These are phyloP conservation scores for Micrasema minimum DNA, from an alignment of 1,140 invertebrate genomes.

Conservation along the genomic window DNA sequence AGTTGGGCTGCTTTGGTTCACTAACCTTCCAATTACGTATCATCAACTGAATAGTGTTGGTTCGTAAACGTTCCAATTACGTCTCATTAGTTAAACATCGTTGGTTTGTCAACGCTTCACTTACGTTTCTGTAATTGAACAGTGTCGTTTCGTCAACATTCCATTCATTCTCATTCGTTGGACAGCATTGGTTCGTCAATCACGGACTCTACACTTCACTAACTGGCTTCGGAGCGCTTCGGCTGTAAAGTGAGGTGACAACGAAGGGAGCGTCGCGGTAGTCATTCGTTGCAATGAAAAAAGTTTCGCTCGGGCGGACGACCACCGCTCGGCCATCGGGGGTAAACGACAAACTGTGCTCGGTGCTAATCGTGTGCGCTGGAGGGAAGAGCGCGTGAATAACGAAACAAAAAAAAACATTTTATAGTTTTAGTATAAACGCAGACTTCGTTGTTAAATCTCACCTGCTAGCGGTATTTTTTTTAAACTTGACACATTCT, in stretches of 20 bases:
- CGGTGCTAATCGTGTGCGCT: slow-evolving; percentile 12
- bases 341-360: slow-evolving; percentile 1
- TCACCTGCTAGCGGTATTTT: slow-evolving; percentile 37
- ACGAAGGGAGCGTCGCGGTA: slow-evolving; percentile 35
- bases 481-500: slow-evolving; percentile 1
- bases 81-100: too few relatives aligned
- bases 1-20: too few relatives aligned
- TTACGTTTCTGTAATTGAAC: too few relatives aligned
- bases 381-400: slow-evolving; percentile 40
- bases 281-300: slow-evolving; percentile 4
- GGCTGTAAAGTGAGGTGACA: slow-evolving; percentile 31
- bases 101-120: too few relatives aligned
- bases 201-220: slow-evolving; percentile 21
- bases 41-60: too few relatives aligned
- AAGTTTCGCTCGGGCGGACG: slow-evolving; percentile 21
- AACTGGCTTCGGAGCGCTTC: slow-evolving; percentile 19
- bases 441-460: slow-evolving; percentile 40
- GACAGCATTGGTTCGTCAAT: slow-evolving; percentile 28
- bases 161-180: slow-evolving; percentile 9
- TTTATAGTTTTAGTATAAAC: slow-evolving; percentile 39
- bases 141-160: not conserved
- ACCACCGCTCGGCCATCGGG: slow-evolving; percentile 12
- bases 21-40: too few relatives aligned
- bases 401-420: slow-evolving; percentile 41
- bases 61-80: too few relatives aligned